Evolutionary conservation across 2,797 vertebrate species (phyloP), one percentile per base, ranked within the genome.

Genomic region (Eremophila alpestris): DNA sequence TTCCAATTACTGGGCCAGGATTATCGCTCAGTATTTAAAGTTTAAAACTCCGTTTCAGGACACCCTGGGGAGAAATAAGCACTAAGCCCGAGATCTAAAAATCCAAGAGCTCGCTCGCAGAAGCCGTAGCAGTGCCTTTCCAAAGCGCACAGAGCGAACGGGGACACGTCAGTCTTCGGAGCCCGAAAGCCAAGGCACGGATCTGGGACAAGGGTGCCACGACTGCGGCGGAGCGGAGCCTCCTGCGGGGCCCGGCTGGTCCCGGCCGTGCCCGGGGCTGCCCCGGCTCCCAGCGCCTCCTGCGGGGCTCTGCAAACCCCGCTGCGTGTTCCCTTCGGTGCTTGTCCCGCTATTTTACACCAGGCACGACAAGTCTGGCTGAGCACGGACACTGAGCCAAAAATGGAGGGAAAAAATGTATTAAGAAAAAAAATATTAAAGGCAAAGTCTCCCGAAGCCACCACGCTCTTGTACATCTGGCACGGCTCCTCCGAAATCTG

Each of bases 1-100:
- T 96, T 95, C 93, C 89, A 63, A 20, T 73, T 85, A 60, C 58
- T 13, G 71, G 58, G 86, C 84, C 89, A 87, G 78, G 78, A 92
- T 91, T 80, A 75, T 84, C 29, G 22, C 54, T 74, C 38, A 7
- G 58, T 63, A 46, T 67, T 91, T 68, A 7, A 87, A 90, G 86
- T 87, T 83, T 20, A 69, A 84, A 94, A 64, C 21, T 48, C n/a
- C 41, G 48, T 56, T 67, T 73, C 52, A 38, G 52, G 32, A 18
- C 48, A 29, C 36, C 4, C 54, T 48, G 46, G 36, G 46, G 75
- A 69, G 70, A 69, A 82, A 65, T 22, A 62, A 52, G 32, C 49
- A 7, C 55, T 7, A 30, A 65, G 40, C 29, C 52, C 17, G 3
- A 71, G 20, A 36, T 18, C 2, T 34, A 10, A 34, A 75, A 51